A percentile compares a stretch with the other conserved stretches of the same genome.
These are phyloP conservation scores for Drosophila limbata DNA, from an alignment of 2,888 invertebrate species.

Conservation along the genomic window DNA sequence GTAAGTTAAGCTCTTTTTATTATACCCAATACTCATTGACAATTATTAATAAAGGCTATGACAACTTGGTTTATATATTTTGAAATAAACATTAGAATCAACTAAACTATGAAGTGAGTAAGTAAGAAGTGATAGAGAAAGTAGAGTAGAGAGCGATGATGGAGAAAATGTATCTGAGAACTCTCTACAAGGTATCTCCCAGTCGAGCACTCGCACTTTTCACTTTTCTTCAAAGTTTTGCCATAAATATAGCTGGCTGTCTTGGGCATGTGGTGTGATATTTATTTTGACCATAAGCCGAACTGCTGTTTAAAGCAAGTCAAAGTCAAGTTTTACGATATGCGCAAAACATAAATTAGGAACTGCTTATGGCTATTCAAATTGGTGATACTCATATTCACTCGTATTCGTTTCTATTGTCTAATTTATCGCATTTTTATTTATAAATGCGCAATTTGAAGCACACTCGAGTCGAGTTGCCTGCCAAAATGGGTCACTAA, in stretches of 20 bases:
- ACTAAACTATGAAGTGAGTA: background rate
- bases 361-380: constrained; percentile 65
- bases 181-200: background rate
- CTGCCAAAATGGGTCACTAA: constrained; percentile 76
- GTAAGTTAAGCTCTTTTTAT: constrained; percentile 4
- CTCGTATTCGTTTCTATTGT: constrained; percentile 14
- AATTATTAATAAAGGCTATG: background rate
- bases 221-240: constrained; percentile 18
- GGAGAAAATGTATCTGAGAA: background rate
- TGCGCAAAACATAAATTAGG: constrained; percentile 63
- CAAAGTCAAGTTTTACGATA: constrained; percentile 74
- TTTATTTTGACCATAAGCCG: constrained; percentile 43
- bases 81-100: background rate
- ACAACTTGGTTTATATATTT: background rate
- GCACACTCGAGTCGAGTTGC: constrained; percentile 26
- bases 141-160: background rate
- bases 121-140: background rate
- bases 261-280: constrained; percentile 27
- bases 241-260: constrained; percentile 42
- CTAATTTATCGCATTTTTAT: constrained; percentile 72
- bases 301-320: constrained; percentile 66
- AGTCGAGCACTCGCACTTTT: background rate
- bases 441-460: constrained; percentile 71
- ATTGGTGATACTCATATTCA: constrained; percentile 25
- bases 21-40: background rate